Evolutionary conservation across 2,113 vertebrate genomes (phyloP), one percentile per base, ranked within the genome.

Genomic region (Corynorhinus townsendii): DNA sequence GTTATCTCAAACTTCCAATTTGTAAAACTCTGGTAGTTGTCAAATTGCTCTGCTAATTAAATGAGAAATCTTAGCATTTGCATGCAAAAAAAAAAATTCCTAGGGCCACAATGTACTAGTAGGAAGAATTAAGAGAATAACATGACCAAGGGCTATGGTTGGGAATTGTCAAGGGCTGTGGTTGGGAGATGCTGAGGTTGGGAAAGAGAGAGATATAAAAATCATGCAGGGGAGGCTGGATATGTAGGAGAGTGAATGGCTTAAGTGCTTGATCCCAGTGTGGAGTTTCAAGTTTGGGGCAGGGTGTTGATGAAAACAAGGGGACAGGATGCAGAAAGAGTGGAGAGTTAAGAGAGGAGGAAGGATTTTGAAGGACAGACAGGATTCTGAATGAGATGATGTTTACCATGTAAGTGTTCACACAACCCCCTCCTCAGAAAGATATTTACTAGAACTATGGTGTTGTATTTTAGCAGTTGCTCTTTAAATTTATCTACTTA

Each of bases 351-450:
- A 38, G 38, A 33, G 30, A 69, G 26, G 8, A 49, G 19, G 49
- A 4, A 12, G 2, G 9, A 35, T 7, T 4, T 7, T 33, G n/a
- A 26, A 30, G 7, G 5, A 12, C 28, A 1, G 11, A 40, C 1
- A 30, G 56, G 22, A 45, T 66, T 90, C 52, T 77, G 38, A 91
- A 69, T 87, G 38, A 91, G 45, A 43, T 43, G 26, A 12, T 30
- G 3, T 73, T 66, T 69, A 77, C 35, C 30, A 35, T 62, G 17
- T 52, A 43, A 73, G 12, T 75, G 22, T 30, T 68, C 4, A 62
- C 0, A 68, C 33, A 8, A 49, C 1, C 7, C 33, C 8, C 3
- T 94, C 28, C 19, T 59, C 66, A 43, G 54, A 40, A 90, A 69
- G 24, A 88, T 79, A 68, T n/a, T 86, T 40, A 68, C 20, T 35